Base-by-base conservation (phyloP, 2,797 vertebrate species). In the Syncerus caffer region DNA sequence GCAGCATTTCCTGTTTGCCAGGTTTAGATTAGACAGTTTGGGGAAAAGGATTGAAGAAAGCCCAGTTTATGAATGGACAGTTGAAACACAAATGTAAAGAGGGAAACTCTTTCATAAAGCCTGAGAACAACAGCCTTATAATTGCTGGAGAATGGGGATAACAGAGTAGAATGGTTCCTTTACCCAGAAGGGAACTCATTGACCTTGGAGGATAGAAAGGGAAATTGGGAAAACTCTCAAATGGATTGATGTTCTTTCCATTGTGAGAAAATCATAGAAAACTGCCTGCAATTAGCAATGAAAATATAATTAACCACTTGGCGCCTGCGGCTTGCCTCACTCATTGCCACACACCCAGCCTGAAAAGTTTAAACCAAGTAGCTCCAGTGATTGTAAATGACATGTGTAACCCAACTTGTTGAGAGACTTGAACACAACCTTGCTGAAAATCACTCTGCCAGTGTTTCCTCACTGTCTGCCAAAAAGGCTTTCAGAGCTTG, bases 341-440 rank as follows among this genome's bases (percentile, higher is more conserved):
- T 95, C 89, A 13, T 84, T 84, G 67, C 79, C 96, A 93, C 64
- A 95, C 89, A 89, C 57, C 29, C 90, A 92, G 95, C 79, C 60
- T 86, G 92, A 95, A 88, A 85, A 93, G 79, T 85, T 89, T 95
- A 96, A 90, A 23, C 29, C 38, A 85, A 55, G 80, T 3, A 11
- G 94, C 94, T 96, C 79, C 76, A 76, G 14, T 91, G 90, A 86
- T 89, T 93, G 67, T 89, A 67, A 74, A 71, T 97, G 98, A 85
- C 83, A 4, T 88, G 82, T 85, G 79, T 47, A 74, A 87, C 71
- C 62, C 45, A 47, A 14, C 45, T 85, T n/a, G 85, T 86, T 3
- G 19, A 91, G 93, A 92, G 76, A 85, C 76, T 86, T 34, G 93
- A 67, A 76, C 84, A 64, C 17, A 55, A 88, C 82, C 11, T 60